Evolutionary conservation across 2,113 vertebrate genomes (phyloP).

Genomic region (Trochalopteron elliotii): DNA sequence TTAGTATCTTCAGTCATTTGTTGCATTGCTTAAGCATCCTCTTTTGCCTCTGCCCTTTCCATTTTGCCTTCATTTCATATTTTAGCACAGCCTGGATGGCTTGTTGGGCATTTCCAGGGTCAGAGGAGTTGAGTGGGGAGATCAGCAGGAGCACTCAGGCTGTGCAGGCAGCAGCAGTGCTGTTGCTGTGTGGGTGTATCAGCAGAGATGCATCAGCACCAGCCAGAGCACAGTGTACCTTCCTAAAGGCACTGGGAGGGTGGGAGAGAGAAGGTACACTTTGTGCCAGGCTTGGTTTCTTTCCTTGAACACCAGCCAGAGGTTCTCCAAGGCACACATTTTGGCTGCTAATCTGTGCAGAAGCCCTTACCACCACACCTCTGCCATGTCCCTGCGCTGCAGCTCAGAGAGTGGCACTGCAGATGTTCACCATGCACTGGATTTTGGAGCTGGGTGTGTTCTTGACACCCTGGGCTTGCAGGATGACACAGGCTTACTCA

Average conservation of each 20-base stretch:
- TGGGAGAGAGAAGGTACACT: neutral
- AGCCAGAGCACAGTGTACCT: neutral
- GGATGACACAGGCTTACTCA: constrained; percentile 38
- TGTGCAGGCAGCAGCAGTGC: neutral
- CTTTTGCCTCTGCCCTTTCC: neutral
- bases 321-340: neutral
- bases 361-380: neutral
- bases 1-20: neutral
- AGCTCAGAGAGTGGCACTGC: neutral
- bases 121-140: neutral
- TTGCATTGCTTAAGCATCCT: neutral
- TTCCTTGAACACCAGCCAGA: neutral
- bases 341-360: neutral
- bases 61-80: neutral
- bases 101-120: neutral
- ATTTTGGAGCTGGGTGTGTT: constrained; percentile 5
- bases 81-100: neutral
- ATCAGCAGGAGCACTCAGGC: neutral
- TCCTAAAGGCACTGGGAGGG: neutral
- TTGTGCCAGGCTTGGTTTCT: neutral
- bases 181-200: neutral
- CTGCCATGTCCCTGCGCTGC: fast-evolving
- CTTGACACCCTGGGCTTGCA: neutral
- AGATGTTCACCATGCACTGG: neutral
- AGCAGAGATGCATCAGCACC: neutral